Percentiles rank a stretch among this genome's conserved stretches.
Evolutionary conservation across 1,140 invertebrate species (phyloP).

Genomic region (Drosophila burlai): DNA sequence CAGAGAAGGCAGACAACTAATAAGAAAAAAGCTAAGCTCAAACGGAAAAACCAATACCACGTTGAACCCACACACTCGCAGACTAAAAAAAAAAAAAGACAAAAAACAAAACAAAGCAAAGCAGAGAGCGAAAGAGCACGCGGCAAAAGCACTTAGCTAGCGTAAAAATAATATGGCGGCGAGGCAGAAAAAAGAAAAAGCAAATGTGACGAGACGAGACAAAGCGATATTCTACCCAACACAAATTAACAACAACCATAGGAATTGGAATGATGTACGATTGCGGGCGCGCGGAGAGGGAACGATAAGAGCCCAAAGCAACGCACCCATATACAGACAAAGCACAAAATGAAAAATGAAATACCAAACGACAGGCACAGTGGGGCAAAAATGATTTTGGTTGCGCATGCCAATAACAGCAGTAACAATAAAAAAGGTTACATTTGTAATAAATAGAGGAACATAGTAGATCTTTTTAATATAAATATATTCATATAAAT

Average conservation of each 20-base stretch:
- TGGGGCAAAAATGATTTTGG: constrained; percentile 17
- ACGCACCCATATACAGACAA: constrained; percentile 41
- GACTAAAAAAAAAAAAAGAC: not conserved
- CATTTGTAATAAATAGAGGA: too few relatives aligned
- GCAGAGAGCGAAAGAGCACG: constrained; percentile 52
- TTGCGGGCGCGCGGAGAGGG: constrained; percentile 22
- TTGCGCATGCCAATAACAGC: not conserved
- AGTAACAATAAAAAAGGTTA: not conserved
- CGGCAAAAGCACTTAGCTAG: constrained; percentile 59
- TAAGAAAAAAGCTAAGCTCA: constrained; percentile 63
- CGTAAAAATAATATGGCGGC: constrained; percentile 80
- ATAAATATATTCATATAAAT: too few relatives aligned
- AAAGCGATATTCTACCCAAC: constrained; percentile 48
- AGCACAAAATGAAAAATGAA: constrained; percentile 81
- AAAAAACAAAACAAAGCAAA: constrained; percentile 42
- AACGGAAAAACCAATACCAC: constrained; percentile 21
- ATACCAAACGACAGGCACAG: constrained; percentile 62
- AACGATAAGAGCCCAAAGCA: constrained; percentile 61
- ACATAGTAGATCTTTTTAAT: too few relatives aligned
- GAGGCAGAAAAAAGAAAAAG: constrained; percentile 30
- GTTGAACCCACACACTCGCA: constrained; percentile 22
- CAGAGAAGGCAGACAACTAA: constrained; percentile 46
- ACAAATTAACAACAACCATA: constrained; percentile 45
- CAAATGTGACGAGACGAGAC: constrained; percentile 30
- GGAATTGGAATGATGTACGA: constrained; percentile 52